phyloP scores from a whole-genome alignment of 2,113 vertebrate species.

The Sebastes schlegelii region DNA sequence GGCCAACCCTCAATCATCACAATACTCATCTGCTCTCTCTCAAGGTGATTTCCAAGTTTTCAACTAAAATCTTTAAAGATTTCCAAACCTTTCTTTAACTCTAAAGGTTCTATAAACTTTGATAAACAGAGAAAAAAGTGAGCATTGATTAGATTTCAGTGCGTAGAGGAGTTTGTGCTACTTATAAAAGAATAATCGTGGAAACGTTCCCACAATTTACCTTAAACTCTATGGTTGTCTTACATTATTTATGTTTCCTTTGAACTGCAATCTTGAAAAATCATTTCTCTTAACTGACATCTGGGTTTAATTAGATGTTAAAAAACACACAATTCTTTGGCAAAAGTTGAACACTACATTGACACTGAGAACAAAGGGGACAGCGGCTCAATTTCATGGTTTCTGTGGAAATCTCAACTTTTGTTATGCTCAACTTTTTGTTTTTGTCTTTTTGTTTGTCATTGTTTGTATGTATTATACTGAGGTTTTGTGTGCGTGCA shows the following conservation, averaged over 20 bases:
- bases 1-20: neutral
- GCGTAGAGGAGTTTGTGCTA: neutral
- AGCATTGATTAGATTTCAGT: neutral
- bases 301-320: conserved; percentile 32
- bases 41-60: neutral
- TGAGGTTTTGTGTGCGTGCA: conserved; percentile 14
- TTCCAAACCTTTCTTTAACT: neutral
- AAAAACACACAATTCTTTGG: conserved; percentile 25
- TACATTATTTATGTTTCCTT: conserved; percentile 17
- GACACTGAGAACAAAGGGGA: conserved; percentile 15
- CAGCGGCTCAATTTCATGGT: conserved; percentile 23
- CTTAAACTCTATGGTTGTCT: conserved; percentile 4
- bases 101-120: neutral
- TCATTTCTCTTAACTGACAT: conserved; percentile 5
- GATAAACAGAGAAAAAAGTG: neutral
- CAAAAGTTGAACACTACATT: neutral
- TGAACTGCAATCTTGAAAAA: conserved; percentile 9
- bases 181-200: neutral
- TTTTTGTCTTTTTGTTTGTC: conserved; percentile 42
- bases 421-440: conserved; percentile 5
- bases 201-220: conserved; percentile 17
- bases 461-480: conserved; percentile 37
- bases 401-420: conserved; percentile 32
- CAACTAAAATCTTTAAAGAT: neutral
- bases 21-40: neutral